Evolutionary conservation across 2,888 invertebrate genomes (phyloP), one percentile per base, ranked within the genome.

Genomic region (Rhamphomyia laevipes): DNA sequence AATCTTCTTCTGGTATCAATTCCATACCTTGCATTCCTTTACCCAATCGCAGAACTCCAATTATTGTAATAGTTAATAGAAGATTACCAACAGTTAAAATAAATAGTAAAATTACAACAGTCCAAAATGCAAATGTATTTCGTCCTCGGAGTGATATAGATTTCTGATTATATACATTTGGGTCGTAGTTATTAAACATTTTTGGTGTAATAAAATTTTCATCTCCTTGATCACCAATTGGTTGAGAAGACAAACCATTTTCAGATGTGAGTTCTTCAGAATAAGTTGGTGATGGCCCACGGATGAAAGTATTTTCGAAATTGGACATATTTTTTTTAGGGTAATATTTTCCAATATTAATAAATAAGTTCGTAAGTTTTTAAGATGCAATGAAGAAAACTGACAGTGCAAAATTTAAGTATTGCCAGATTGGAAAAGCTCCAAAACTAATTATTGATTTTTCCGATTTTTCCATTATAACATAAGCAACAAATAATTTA

Each of bases 21-120:
- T 92, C 91, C 68, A 92, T 76, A 56, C 86, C 86, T 62, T 90
- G 86, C 78, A 91, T 84, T 9, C 89, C 89, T 63, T 81, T 81
- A 0, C 88, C 88, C 51, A 92, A 74, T 50, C 85, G 74, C 41
- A 92, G 66, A 0, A 91, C 89, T 9, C 84, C 83, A 49, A 90
- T 76, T 47, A 92, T 86, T 0, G 85, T 84, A 38, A 89, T 76
- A 0, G 89, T 91, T 3, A 91, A 70, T 37, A 87, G 71, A 46
- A 90, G 74, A 71, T 91, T 90, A 12, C 86, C 87, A 40, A 87
- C 74, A 0, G 86, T 86, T 17, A 91, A 67, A 9, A 86, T 68
- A 48, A 86, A 77, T 9, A 87, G 66, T 35, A 86, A 68, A 43
- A 76, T 74, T 31, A 88, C 81, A 12, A 89, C 72, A 0, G 82